Evolutionary conservation across 2,113 vertebrate genomes (phyloP).

Genomic region (Anarhynchus alexandrinus): DNA sequence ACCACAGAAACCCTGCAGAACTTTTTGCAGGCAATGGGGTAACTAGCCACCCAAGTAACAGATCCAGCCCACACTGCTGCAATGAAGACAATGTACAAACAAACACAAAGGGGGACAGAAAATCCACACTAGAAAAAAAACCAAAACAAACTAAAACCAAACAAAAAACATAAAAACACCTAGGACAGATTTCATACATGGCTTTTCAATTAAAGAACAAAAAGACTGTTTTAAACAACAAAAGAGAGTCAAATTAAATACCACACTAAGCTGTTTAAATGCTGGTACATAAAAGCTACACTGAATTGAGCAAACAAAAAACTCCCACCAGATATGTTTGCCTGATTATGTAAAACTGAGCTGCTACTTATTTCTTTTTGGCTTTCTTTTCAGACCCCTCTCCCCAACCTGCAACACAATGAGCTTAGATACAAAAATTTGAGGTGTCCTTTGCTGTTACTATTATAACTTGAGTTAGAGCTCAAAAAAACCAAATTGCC

Average conservation of each 20-base stretch:
- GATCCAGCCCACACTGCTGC: not conserved
- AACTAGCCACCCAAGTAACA: not conserved
- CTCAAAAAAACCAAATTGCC: not conserved
- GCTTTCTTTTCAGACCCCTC: not conserved
- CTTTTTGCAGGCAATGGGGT: not conserved
- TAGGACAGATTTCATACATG: not conserved
- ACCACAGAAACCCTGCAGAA: not conserved
- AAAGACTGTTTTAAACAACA: not conserved
- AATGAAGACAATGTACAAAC: constrained; percentile 8
- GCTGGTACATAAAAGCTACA: not conserved
- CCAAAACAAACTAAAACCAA: not conserved
- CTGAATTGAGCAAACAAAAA: not conserved
- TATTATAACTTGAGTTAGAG: not conserved
- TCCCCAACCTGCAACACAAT: not conserved
- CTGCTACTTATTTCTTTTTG: not conserved
- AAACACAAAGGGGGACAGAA: not conserved
- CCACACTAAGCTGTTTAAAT: not conserved
- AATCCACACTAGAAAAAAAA: not conserved
- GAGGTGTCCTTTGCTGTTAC: not conserved
- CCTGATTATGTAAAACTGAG: not conserved
- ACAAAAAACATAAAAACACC: not conserved
- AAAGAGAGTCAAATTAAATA: not conserved
- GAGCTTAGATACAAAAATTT: not conserved
- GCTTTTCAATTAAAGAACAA: constrained; percentile 13
- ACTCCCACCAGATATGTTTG: not conserved